Evolutionary conservation across 2,113 vertebrate genomes (phyloP).

Genomic region (Oreotrochilus melanogaster): DNA sequence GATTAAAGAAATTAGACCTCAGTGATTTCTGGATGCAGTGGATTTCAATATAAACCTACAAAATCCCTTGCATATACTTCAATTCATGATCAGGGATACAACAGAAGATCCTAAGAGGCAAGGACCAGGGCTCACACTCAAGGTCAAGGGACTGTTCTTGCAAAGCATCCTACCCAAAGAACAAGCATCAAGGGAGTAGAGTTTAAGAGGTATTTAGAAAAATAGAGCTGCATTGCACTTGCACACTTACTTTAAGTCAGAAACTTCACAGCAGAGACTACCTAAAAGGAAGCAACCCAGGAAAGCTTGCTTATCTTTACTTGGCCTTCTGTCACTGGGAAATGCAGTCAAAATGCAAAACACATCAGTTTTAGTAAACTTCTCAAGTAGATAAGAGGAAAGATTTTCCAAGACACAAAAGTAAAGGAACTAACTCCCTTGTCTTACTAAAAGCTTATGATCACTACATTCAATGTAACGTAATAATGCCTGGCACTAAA

Average conservation of each 20-base stretch:
- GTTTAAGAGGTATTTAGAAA: neutral
- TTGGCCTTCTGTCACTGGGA: neutral
- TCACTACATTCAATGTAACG: neutral
- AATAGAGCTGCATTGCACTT: neutral
- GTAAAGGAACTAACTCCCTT: neutral
- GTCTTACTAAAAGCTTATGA: neutral
- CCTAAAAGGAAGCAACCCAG: neutral
- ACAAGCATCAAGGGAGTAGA: neutral
- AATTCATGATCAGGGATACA: neutral
- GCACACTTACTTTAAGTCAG: neutral
- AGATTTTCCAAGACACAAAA: neutral
- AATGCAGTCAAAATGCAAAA: neutral
- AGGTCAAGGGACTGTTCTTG: neutral
- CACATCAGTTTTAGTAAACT: neutral
- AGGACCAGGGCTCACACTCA: accelerated
- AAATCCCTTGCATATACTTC: neutral
- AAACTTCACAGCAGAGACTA: neutral
- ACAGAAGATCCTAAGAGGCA: neutral
- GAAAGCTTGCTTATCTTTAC: neutral
- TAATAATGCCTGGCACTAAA: neutral
- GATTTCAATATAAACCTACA: neutral
- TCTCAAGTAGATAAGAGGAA: neutral
- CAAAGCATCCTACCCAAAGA: neutral
- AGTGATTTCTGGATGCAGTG: neutral
- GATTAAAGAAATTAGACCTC: neutral